Base-by-base conservation (phyloP, 2,113 vertebrate species). In the Puntigrus tetrazona region DNA sequence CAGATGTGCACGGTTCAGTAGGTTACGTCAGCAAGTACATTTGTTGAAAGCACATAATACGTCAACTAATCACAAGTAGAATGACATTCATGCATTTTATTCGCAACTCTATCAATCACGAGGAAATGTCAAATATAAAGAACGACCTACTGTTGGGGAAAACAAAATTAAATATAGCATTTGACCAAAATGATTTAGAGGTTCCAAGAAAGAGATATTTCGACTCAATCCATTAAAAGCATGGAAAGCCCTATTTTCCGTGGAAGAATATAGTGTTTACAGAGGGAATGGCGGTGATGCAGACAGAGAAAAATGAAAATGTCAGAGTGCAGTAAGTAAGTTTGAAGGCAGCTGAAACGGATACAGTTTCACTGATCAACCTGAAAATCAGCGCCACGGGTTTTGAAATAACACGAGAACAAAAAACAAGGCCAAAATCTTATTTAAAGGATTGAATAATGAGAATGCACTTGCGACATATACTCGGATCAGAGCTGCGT, bases 211-310 rank as follows among this genome's bases (percentile, higher is more conserved):
- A 75, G 13, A 73, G 3, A 16, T 6, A 16, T 74, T 65, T 86
- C 38, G 22, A 16, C 70, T 18, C 13, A 52, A 72, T 38, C 65
- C 34, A 67, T 52, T 69, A 14, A 75, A 85, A 88, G 25, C 29
- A 76, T 25, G 61, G 20, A 43, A 67, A 45, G 73, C 6, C 84
- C 94, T 94, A 94, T 63, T 86, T 57, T 52, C 50, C 29, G 31
- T 29, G 76, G 93, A 93, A 63, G 92, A 87, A 94, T 89, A 94
- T 89, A 11, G 61, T 94, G 90, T 94, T 95, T 94, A 93, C 94
- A 88, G 87, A 91, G 83, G 85, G 87, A 86, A 83, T 76, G 75
- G 88, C 85, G 88, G 91, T 89, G 86, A 84, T 87, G 75, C 83
- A 69, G 81, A 86, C 89, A 90, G 86, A 81, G 86, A 82, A 74